Percentiles rank a stretch among this genome's conserved stretches.
Evolutionary conservation across 2,888 invertebrate genomes (phyloP).

Genomic region (Parnassius mnemosyne): DNA sequence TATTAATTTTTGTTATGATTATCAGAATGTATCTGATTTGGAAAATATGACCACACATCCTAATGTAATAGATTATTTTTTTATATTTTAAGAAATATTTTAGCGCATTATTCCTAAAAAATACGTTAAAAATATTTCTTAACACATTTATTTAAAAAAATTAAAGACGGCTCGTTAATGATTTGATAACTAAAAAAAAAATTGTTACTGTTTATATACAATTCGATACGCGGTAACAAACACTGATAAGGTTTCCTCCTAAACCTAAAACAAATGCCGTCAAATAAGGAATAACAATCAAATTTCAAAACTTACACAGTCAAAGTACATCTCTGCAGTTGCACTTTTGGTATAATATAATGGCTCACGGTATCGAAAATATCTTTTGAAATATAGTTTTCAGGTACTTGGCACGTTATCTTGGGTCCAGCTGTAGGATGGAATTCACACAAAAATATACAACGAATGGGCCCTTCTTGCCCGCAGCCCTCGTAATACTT

Average conservation of each 20-base stretch:
- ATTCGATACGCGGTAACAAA: slow-evolving; percentile 6
- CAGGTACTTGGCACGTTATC: slow-evolving; percentile 90
- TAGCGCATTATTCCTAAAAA: too few species aligned
- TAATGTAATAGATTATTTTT: too few species aligned
- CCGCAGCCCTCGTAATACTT: slow-evolving; percentile 81
- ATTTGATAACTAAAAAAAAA: too few species aligned
- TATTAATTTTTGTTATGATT: not conserved
- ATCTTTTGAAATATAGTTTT: slow-evolving; percentile 89
- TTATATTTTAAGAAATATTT: too few species aligned
- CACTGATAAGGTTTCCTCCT: not conserved
- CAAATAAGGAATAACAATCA: not conserved
- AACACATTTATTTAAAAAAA: too few species aligned
- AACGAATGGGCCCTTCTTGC: slow-evolving; percentile 86
- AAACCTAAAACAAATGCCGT: not conserved
- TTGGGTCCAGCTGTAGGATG: slow-evolving; percentile 88
- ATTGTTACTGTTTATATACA: slow-evolving; percentile 21
- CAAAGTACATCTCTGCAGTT: slow-evolving; percentile 87
- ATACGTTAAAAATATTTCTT: too few species aligned
- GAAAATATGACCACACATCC: too few species aligned
- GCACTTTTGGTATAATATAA: slow-evolving; percentile 91
- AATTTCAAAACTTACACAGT: slow-evolving; percentile 83
- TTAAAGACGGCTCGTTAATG: not conserved
- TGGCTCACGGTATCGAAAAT: slow-evolving; percentile 90
- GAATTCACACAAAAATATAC: slow-evolving; percentile 89
- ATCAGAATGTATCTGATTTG: not conserved